These are phyloP conservation scores for Clitarchus hookeri DNA, from an alignment of 2,888 invertebrate species.

Conservation along the genomic window DNA sequence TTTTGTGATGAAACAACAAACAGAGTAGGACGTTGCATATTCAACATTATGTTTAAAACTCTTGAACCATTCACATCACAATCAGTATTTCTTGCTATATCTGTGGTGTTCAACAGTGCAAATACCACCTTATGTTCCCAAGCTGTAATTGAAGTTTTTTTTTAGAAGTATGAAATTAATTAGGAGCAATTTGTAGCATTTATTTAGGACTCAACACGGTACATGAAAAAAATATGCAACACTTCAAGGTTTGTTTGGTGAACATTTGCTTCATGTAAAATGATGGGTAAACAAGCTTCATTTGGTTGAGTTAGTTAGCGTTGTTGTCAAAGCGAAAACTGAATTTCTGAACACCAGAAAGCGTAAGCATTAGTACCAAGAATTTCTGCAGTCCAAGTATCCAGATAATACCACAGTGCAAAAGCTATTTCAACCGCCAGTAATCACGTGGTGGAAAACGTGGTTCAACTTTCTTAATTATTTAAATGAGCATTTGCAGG, in stretches of 20 bases:
- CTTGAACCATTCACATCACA: too few relatives aligned
- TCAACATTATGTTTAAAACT: too few relatives aligned
- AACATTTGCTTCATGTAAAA: background rate
- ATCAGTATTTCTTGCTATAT: too few relatives aligned
- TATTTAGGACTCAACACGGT: background rate
- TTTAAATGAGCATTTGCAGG: background rate
- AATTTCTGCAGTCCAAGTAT: background rate
- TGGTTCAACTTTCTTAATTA: background rate
- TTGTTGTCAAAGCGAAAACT: background rate
- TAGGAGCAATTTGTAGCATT: background rate
- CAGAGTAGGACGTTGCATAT: too few relatives aligned
- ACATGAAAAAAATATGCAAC: background rate
- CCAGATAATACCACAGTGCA: background rate
- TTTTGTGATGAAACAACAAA: too few relatives aligned
- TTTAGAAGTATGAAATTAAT: background rate
- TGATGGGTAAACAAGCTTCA: background rate
- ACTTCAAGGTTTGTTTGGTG: background rate
- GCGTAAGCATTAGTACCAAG: background rate
- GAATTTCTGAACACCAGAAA: background rate
- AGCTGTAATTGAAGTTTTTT: too few relatives aligned
- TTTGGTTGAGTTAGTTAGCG: background rate
- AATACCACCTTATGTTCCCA: too few relatives aligned
- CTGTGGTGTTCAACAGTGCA: too few relatives aligned
- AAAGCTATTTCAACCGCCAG: background rate
- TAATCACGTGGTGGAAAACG: background rate